phyloP scores from a whole-genome alignment of 2,888 invertebrate genomes.

The Epistrophe eligans region DNA sequence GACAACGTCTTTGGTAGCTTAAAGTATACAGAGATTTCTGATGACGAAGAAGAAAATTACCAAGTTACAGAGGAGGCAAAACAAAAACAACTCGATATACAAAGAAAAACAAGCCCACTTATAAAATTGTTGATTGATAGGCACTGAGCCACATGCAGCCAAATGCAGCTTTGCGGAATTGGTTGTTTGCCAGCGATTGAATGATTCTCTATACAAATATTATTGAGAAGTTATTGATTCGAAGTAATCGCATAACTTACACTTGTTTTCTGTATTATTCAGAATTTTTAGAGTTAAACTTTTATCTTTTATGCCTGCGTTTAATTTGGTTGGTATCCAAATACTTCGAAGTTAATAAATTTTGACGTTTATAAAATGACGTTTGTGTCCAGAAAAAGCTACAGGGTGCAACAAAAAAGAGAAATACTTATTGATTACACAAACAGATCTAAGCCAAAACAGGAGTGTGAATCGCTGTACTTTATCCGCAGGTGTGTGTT shows the following conservation, averaged over 20 bases:
- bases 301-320: neutral
- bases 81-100: conserved; percentile 51
- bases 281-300: neutral
- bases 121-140: conserved; percentile 38
- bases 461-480: no score
- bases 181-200: neutral
- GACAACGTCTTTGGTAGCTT: neutral
- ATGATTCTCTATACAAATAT: neutral
- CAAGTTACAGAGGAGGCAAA: conserved; percentile 60
- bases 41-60: conserved; percentile 45
- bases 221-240: neutral
- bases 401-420: neutral
- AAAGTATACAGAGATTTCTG: neutral
- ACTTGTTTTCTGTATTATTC: neutral
- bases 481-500: no score
- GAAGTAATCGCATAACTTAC: neutral
- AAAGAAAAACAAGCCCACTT: conserved; percentile 6
- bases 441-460: no score
- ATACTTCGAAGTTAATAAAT: neutral
- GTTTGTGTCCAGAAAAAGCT: neutral
- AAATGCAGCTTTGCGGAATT: neutral
- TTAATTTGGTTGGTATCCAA: neutral
- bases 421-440: neutral
- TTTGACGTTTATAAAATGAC: conserved; percentile 4
- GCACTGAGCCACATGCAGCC: conserved; percentile 16